phyloP scores from a whole-genome alignment of 1,140 invertebrate genomes.

The Orius insidiosus region DNA sequence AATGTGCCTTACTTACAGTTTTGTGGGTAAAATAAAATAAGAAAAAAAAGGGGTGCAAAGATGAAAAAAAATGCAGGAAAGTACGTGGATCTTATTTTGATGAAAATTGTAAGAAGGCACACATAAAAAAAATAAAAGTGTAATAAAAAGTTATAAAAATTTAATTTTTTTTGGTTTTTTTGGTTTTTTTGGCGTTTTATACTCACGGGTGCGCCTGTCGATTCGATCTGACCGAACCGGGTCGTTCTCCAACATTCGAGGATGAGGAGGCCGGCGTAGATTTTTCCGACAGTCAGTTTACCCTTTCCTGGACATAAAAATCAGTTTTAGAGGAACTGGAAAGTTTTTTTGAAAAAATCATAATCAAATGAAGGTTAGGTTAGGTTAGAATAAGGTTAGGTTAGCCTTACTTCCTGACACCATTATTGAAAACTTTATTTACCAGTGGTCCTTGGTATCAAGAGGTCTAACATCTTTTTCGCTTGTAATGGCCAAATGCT shows the following conservation, averaged over 20 bases:
- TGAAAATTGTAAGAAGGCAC: background rate
- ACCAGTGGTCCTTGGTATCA: conserved; percentile 82
- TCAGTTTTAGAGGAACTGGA: too few relatives aligned
- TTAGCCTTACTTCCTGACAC: too few relatives aligned
- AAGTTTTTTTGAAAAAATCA: too few relatives aligned
- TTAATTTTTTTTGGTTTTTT: conserved; percentile 2
- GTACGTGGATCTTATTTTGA: background rate
- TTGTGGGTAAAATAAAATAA: background rate
- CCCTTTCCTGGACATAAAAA: conserved; percentile 35
- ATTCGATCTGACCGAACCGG: conserved; percentile 67
- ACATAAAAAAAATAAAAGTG: background rate
- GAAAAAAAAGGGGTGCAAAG: too few relatives aligned
- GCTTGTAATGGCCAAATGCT: conserved; percentile 98
- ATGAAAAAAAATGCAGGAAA: too few relatives aligned
- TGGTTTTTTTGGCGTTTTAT: conserved; percentile 9
- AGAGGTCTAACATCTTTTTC: conserved; percentile 88
- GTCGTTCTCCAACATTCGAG: conserved; percentile 93
- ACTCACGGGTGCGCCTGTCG: conserved; percentile 65
- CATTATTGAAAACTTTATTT: too few relatives aligned
- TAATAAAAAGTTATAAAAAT: too few relatives aligned
- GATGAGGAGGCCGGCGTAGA: conserved; percentile 92
- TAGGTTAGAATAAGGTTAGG: too few relatives aligned
- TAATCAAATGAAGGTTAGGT: too few relatives aligned
- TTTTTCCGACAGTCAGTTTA: conserved; percentile 94
- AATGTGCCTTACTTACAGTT: background rate